Percentiles rank a stretch among this genome's conserved stretches.
Evolutionary conservation across 2,888 invertebrate genomes (phyloP).

Genomic region (Melinopterus prodromus): DNA sequence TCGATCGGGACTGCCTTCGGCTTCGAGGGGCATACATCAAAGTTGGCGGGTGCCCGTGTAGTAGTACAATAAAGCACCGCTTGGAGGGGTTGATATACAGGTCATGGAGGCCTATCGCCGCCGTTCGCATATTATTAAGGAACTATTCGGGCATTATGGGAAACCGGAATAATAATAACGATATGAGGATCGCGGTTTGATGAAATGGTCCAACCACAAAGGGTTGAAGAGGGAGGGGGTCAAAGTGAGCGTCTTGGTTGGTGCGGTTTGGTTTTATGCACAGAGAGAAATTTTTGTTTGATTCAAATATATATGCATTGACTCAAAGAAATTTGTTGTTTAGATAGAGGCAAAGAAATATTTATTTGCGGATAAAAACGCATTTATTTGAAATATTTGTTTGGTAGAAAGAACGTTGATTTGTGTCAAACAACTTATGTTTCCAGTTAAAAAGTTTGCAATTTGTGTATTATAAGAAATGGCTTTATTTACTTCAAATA

Average conservation of each 20-base stretch:
- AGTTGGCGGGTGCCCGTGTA: neutral
- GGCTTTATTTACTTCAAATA: too few relatives aligned
- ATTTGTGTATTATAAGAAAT: too few relatives aligned
- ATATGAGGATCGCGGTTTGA: neutral
- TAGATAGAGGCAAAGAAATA: too few relatives aligned
- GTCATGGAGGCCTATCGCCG: neutral
- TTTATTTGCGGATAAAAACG: too few relatives aligned
- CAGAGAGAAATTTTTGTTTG: too few relatives aligned
- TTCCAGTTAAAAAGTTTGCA: too few relatives aligned
- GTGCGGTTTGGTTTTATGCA: neutral
- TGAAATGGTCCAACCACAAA: neutral
- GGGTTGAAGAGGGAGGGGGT: neutral
- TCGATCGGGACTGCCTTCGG: neutral
- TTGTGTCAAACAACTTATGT: too few relatives aligned
- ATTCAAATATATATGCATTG: too few relatives aligned
- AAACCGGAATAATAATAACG: neutral
- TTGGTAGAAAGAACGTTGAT: too few relatives aligned
- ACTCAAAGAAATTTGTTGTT: too few relatives aligned
- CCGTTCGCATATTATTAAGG: neutral
- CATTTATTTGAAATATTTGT: too few relatives aligned
- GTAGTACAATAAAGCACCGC: neutral
- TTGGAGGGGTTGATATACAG: neutral
- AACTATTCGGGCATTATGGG: neutral
- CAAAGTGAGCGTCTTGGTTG: neutral
- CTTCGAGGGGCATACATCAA: neutral